Evolutionary conservation across 2,888 invertebrate genomes (phyloP).

Genomic region (Rhagophthalmus giganteus): DNA sequence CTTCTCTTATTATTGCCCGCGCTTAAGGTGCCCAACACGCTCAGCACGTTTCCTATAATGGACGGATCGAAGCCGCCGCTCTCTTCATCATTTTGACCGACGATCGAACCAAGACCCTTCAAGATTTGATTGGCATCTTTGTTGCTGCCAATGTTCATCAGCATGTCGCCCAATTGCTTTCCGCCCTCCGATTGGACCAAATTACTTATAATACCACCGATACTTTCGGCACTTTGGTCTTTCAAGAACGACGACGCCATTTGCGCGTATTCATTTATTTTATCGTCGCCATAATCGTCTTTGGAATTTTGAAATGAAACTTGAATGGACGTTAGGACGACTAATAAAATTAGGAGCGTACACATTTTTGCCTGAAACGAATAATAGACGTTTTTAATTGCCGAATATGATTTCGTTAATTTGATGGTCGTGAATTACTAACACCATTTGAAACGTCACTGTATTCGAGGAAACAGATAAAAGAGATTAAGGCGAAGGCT

Average conservation of each 20-base stretch:
- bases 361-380: too few relatives aligned
- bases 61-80: constrained; percentile 61
- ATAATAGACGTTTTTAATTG: too few relatives aligned
- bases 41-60: constrained; percentile 63
- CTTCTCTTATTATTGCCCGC: constrained; percentile 19
- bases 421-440: too few relatives aligned
- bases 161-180: constrained; percentile 58
- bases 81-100: constrained; percentile 18
- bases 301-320: constrained; percentile 4
- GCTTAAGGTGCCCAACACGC: constrained; percentile 18
- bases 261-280: constrained; percentile 61
- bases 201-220: constrained; percentile 68
- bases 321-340: constrained; percentile 17
- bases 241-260: constrained; percentile 70
- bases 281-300: constrained; percentile 42
- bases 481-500: too few relatives aligned
- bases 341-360: constrained; percentile 12
- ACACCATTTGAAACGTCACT: too few relatives aligned
- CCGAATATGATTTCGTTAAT: too few relatives aligned
- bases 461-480: too few relatives aligned
- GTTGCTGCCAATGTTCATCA: constrained; percentile 43
- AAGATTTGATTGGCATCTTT: constrained; percentile 57
- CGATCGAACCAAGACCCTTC: constrained; percentile 47
- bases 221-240: constrained; percentile 53
- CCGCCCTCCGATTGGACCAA: constrained; percentile 71